These are phyloP conservation scores for Cremastobaeus sp. DNA, from an alignment of 2,888 invertebrate genomes.

Conservation along the genomic window DNA sequence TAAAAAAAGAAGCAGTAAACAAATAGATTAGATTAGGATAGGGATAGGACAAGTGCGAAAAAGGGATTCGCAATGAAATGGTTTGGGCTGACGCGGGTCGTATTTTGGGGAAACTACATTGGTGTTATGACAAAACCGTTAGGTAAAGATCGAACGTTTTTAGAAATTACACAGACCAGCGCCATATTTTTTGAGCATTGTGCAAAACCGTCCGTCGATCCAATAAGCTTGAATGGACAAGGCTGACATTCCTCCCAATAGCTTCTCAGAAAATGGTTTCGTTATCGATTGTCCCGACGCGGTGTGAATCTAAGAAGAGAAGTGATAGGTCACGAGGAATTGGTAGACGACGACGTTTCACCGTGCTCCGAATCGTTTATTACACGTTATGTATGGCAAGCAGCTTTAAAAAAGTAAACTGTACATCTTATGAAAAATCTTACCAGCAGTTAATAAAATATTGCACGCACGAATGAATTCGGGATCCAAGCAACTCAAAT, in stretches of 20 bases:
- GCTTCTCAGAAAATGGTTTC: slow-evolving; percentile 46
- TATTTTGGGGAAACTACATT: no score
- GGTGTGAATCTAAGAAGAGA: slow-evolving; percentile 55
- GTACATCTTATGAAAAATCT: slow-evolving; percentile 37
- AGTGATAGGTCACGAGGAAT: slow-evolving; percentile 50
- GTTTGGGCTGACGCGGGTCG: no score
- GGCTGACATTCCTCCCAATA: slow-evolving; percentile 47
- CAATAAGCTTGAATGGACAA: slow-evolving; percentile 51
- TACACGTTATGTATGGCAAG: slow-evolving; percentile 17
- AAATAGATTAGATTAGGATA: no score
- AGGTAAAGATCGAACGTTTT: slow-evolving; percentile 1
- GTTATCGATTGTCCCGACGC: slow-evolving; percentile 55
- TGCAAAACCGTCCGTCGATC: slow-evolving; percentile 36
- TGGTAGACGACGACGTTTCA: slow-evolving; percentile 33
- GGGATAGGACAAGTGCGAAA: no score
- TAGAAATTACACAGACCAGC: slow-evolving; percentile 16
- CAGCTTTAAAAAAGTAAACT: slow-evolving; percentile 1
- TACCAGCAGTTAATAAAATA: slow-evolving; percentile 43
- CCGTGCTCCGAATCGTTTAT: slow-evolving; percentile 53
- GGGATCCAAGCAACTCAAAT: no score
- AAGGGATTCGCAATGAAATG: no score
- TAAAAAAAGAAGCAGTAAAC: no score
- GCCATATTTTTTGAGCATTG: slow-evolving; percentile 33
- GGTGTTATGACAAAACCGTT: neutral
- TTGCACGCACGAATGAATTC: neutral